Conservation (phyloP, 2,888 invertebrate species). For the Sabatieria punctata region DNA sequence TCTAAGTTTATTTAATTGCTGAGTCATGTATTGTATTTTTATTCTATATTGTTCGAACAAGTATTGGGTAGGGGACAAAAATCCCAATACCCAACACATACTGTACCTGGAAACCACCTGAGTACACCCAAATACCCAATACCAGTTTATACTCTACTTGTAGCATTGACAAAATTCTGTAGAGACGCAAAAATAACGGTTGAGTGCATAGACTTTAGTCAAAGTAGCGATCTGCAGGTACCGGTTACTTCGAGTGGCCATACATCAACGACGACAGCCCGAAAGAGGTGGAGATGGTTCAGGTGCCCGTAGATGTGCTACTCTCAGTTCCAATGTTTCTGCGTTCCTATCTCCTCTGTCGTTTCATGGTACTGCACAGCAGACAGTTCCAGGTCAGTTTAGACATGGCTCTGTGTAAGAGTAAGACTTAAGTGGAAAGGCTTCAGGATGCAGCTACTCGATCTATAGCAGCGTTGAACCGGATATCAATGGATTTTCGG, state of each 20-base stretch:
- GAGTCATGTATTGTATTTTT: no score
- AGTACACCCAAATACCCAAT: no score
- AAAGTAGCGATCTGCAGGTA: conserved; percentile 12
- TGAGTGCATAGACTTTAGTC: no score
- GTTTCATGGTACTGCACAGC: conserved; percentile 98
- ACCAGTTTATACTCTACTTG: no score
- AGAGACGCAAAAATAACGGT: no score
- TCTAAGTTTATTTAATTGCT: no score
- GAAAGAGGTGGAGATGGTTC: conserved; percentile 55
- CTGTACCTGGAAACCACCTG: no score
- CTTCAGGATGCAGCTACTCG: conserved; percentile 89
- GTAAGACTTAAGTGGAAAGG: background rate
- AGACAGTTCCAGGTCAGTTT: conserved; percentile 66
- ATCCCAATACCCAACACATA: no score
- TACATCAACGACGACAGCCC: conserved; percentile 19
- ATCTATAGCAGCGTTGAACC: conserved; percentile 34
- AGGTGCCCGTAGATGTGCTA: conserved; percentile 87
- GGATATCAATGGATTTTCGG: conserved; percentile 79
- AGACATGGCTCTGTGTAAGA: no score
- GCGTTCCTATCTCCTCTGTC: conserved; percentile 93
- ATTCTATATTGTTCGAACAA: no score
- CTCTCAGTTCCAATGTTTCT: conserved; percentile 99
- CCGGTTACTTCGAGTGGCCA: conserved; percentile 24
- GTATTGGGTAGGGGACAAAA: no score
- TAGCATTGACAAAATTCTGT: background rate